Evolutionary conservation across 2,113 vertebrate species (phyloP), one percentile per base, ranked within the genome.

Genomic region (Phodopus roborovskii): DNA sequence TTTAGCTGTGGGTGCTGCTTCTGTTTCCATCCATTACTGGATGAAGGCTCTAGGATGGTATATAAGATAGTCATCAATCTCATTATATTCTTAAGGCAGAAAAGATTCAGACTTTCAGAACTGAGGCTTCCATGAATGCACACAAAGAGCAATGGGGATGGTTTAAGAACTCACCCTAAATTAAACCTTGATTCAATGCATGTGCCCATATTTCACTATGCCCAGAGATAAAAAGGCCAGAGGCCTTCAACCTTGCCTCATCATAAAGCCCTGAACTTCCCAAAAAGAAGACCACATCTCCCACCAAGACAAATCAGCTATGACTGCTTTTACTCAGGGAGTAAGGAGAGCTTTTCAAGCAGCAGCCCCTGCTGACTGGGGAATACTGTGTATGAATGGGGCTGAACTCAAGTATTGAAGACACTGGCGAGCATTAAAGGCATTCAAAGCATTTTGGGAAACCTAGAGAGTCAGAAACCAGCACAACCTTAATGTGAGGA

Each of bases 71-170:
- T 45, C 6, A 45, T 45, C 45, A 45, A 45, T 45, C 45, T 45
- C 45, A 45, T 45, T 45, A 45, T 92, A 68, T 94, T 83, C 26
- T 58, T 53, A 19, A 19, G 26, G 48, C 12, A 89, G 88, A 86
- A 88, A 53, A 71, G 60, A 85, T 5, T 24, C 1, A 11, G 42
- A 58, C 12, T 5, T 16, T 16, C 12, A 58, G 8, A 50, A 1
- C 24, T 20, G 28, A 75, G 1, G 1, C 7, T 60, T 62, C 39
- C 26, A 26, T 30, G n/a, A 78, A 68, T 20, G 13, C n/a, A 20
- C 8, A 7, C 70, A n/a, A 77, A 91, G 10, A 45, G 20, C 24
- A 88, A 6, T 0, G 0, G 12, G 7, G 53, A 0, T 22, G 1
- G 5, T 15, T 75, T 5, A 26, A 7, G 13, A 42, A n/a, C 7